Percentiles rank a stretch among this genome's conserved stretches.
Evolutionary conservation across 2,113 vertebrate species (phyloP).

Genomic region (Hepsetus odoe): DNA sequence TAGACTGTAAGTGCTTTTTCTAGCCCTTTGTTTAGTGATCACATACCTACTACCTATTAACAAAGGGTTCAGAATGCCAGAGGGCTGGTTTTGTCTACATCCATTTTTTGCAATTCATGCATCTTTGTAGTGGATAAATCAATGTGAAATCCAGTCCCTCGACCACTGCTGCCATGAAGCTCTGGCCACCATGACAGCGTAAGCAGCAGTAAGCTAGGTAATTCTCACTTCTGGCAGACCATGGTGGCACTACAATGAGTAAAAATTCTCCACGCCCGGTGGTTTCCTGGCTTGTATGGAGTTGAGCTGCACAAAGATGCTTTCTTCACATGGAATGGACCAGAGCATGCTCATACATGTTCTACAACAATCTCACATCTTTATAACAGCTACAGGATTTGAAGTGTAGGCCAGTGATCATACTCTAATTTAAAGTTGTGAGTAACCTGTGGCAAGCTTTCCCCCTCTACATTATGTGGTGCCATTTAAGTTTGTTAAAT

Average conservation of each 20-base stretch:
- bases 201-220: neutral
- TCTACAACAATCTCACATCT: conserved; percentile 7
- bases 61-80: conserved; percentile 1
- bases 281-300: too few relatives aligned
- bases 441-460: too few relatives aligned
- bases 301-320: too few relatives aligned
- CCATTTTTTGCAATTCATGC: conserved; percentile 8
- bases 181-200: conserved; percentile 1
- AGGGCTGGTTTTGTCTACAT: neutral
- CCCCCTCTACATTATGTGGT: too few relatives aligned
- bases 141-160: conserved; percentile 16
- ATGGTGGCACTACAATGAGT: neutral
- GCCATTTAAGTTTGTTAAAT: too few relatives aligned
- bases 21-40: neutral
- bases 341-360: neutral
- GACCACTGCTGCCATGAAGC: neutral
- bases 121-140: conserved; percentile 17
- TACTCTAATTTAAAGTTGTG: too few relatives aligned
- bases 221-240: neutral
- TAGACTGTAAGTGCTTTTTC: neutral
- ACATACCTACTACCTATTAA: neutral
- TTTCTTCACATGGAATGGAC: neutral
- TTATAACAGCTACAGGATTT: neutral
- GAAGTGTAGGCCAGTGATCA: too few relatives aligned
- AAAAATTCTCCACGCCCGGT: conserved; percentile 4